Percentiles rank a stretch among this genome's conserved stretches.
phyloP scores from a whole-genome alignment of 2,888 invertebrate species.

The Periphyllus acericola region DNA sequence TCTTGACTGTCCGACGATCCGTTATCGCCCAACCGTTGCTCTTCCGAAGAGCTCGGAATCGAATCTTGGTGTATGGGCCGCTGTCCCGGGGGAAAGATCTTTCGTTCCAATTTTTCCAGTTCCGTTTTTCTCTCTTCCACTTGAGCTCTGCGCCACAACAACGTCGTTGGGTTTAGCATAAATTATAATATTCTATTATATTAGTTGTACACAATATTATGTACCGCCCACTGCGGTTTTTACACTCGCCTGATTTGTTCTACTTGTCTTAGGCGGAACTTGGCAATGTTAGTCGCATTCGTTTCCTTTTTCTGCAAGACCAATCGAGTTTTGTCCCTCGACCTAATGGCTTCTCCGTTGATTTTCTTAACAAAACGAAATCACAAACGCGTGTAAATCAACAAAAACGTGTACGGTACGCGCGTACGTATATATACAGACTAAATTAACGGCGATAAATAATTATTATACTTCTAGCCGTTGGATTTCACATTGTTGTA shows the following conservation, averaged over 20 bases:
- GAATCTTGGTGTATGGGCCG: slow-evolving; percentile 46
- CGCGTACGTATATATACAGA: neutral
- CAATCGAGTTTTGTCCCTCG: slow-evolving; percentile 77
- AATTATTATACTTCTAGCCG: slow-evolving; percentile 73
- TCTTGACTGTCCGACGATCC: slow-evolving; percentile 56
- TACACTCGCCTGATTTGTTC: slow-evolving; percentile 68
- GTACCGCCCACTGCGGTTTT: neutral
- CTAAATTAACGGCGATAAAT: neutral
- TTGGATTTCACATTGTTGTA: slow-evolving; percentile 79
- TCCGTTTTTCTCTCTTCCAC: slow-evolving; percentile 79
- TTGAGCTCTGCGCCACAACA: slow-evolving; percentile 70
- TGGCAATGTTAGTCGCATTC: slow-evolving; percentile 75
- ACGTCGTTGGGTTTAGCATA: too few species aligned
- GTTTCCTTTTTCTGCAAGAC: slow-evolving; percentile 78
- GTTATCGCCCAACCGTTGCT: slow-evolving; percentile 42
- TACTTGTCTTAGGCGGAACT: slow-evolving; percentile 72
- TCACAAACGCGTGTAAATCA: neutral
- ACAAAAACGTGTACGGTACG: too few species aligned
- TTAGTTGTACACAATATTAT: neutral
- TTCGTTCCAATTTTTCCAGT: slow-evolving; percentile 80
- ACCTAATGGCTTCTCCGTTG: slow-evolving; percentile 78
- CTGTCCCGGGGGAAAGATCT: slow-evolving; percentile 73
- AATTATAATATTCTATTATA: neutral
- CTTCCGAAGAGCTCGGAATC: slow-evolving; percentile 51
- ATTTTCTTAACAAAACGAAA: slow-evolving; percentile 70